Evolutionary conservation across 23 tunicate species (phyloP), one percentile per base, ranked within the genome.

Genomic region (Diplosoma virens): DNA sequence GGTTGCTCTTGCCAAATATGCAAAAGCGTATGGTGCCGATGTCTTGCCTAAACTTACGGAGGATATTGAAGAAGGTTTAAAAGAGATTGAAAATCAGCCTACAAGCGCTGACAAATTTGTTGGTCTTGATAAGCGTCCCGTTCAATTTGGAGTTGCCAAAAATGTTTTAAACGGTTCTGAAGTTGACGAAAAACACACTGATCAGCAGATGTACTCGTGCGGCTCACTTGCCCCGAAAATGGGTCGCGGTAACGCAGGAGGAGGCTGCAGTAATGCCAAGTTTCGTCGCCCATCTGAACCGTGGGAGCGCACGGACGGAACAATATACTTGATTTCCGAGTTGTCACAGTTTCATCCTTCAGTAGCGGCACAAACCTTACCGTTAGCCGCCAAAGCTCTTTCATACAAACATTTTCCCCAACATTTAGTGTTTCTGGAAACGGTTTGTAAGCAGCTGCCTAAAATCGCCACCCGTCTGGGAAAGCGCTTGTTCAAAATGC

Each of bases 231-330:
- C 94, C 11, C 98, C 94, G 1, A 93, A 86, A 74, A 93, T 82
- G 94, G 92, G 88, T 16, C 72, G 91, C 27, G 93, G 87, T 26
- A 70, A 59, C 9, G 30, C 56, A 0, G 89, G 98, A 1, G 89
- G 98, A 1, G 98, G 98, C 3, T 93, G 98, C 41, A 86, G 76
- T 29, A 84, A 82, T 73, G 84, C 86, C 59, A 73, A 78, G 32
- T 93, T 93, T 78, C 81, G 67, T 30, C 71, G 95, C 18, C 82
- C 94, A 0, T 87, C 93, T 1, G 90, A 87, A 73, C 95, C 94
- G 1, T 93, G 98, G 98, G 98, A 93, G 37, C 50, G 98, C 28
- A 70, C 95, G 11, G 98, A 93, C 66, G 98, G 98, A 25, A 87
- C 89, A 32, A 47, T 93, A 30, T 86, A 76, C 37, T 63, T 93